Conservation (phyloP, 2,797 vertebrate species). For the Phrynocephalus forsythii region DNA sequence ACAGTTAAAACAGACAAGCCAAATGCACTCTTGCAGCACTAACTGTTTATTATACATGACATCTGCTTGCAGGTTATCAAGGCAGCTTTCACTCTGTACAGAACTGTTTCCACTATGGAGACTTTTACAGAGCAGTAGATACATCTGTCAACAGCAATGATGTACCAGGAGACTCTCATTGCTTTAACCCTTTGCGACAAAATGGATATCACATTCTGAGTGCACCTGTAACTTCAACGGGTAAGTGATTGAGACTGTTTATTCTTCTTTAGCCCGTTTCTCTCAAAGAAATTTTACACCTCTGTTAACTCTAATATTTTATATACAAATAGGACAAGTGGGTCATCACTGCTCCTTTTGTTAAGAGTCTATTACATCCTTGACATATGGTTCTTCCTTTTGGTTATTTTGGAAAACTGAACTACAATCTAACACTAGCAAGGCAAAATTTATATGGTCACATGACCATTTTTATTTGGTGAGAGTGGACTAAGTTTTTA, state of each 20-base stretch:
- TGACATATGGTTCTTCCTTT: not conserved
- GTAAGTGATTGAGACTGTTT: constrained; percentile 75
- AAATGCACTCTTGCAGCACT: constrained; percentile 14
- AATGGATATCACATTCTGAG: constrained; percentile 89
- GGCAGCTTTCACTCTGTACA: constrained; percentile 91
- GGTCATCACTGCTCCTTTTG: not conserved
- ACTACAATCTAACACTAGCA: not conserved
- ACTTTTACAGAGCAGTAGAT: constrained; percentile 90
- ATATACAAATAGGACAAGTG: not conserved
- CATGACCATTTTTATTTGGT: not conserved
- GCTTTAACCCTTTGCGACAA: constrained; percentile 86
- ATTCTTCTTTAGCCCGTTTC: not conserved
- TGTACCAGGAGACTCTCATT: constrained; percentile 84
- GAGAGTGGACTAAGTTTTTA: not conserved
- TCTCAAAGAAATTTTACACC: not conserved
- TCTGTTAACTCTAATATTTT: not conserved
- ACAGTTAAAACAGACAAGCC: constrained; percentile 20
- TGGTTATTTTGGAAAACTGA: not conserved
- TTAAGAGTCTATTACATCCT: not conserved
- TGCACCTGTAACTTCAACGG: constrained; percentile 81
- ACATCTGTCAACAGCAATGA: constrained; percentile 82
- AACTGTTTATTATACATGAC: constrained; percentile 56
- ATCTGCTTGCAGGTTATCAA: constrained; percentile 89
- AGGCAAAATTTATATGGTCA: not conserved
- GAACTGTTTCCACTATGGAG: constrained; percentile 93